Evolutionary conservation across 2,888 invertebrate species (phyloP).

Genomic region (Lasioglossum morio): DNA sequence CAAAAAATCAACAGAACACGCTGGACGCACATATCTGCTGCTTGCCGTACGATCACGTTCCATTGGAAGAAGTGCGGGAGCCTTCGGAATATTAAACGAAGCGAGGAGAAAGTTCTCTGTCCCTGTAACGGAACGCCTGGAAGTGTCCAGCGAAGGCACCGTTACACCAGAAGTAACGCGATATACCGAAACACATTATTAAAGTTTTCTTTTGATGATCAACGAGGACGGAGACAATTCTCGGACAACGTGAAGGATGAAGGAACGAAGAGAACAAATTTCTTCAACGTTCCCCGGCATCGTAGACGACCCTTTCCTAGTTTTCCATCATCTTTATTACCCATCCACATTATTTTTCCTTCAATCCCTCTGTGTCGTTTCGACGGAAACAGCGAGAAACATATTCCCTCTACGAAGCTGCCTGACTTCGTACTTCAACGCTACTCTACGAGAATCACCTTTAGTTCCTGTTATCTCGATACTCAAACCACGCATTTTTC

Average conservation of each 20-base stretch:
- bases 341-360: constrained; percentile 15
- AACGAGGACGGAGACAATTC: constrained; percentile 32
- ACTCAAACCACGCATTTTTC: constrained; percentile 44
- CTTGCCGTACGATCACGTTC: constrained; percentile 15
- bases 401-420: neutral
- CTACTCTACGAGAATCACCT: constrained; percentile 24
- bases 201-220: constrained; percentile 34
- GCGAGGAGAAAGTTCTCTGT: constrained; percentile 28
- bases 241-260: constrained; percentile 25
- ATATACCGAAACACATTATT: constrained; percentile 2
- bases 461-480: constrained; percentile 38
- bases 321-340: neutral
- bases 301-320: constrained; percentile 21
- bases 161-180: constrained; percentile 26
- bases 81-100: constrained; percentile 13
- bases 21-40: constrained; percentile 48
- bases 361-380: neutral
- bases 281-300: constrained; percentile 48
- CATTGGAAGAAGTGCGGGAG: constrained; percentile 17
- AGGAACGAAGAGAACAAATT: constrained; percentile 39
- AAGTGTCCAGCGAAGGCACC: constrained; percentile 35
- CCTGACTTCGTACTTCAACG: neutral
- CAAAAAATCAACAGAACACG: constrained; percentile 27
- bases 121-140: constrained; percentile 38
- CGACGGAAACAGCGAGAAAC: neutral